Percentiles rank a stretch among this genome's conserved stretches.
Evolutionary conservation across 2,888 invertebrate genomes (phyloP).

Genomic region (Ceraclea dissimilis): DNA sequence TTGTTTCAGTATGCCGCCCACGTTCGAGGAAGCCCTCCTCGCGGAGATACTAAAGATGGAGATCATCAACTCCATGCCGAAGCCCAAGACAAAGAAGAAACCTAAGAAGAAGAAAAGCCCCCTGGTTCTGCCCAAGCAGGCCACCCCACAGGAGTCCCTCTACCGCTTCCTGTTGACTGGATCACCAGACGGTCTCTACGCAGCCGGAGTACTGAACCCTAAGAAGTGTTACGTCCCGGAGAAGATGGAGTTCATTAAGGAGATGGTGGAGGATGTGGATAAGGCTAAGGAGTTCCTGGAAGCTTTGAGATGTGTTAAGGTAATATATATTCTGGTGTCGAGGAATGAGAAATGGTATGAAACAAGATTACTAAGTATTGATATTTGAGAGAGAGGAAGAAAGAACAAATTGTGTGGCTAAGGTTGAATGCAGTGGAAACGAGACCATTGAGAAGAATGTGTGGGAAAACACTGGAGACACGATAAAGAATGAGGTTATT

Average conservation of each 20-base stretch:
- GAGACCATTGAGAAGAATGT: too few species aligned
- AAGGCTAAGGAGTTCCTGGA: slow-evolving; percentile 14
- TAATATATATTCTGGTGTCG: too few species aligned
- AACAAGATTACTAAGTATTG: neutral
- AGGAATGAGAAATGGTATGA: neutral
- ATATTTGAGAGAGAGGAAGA: too few species aligned
- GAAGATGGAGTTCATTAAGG: slow-evolving; percentile 31
- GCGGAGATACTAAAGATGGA: neutral
- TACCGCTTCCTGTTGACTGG: slow-evolving; percentile 48
- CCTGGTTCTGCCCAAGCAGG: neutral
- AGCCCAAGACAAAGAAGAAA: neutral
- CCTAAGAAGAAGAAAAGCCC: slow-evolving; percentile 6
- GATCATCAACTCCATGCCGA: neutral
- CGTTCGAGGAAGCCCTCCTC: too few species aligned
- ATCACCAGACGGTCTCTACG: slow-evolving; percentile 47
- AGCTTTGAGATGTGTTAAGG: slow-evolving; percentile 18
- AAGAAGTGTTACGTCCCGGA: slow-evolving; percentile 44
- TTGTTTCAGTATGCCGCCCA: too few species aligned
- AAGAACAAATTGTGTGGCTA: too few species aligned
- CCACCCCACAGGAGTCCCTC: slow-evolving; percentile 33
- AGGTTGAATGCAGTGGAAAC: too few species aligned
- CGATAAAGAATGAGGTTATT: too few species aligned
- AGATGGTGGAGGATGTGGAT: slow-evolving; percentile 5
- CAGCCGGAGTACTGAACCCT: slow-evolving; percentile 48
- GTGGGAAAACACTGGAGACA: too few species aligned